phyloP scores from a whole-genome alignment of 2,113 vertebrate species.

The Paradisaea rubra region DNA sequence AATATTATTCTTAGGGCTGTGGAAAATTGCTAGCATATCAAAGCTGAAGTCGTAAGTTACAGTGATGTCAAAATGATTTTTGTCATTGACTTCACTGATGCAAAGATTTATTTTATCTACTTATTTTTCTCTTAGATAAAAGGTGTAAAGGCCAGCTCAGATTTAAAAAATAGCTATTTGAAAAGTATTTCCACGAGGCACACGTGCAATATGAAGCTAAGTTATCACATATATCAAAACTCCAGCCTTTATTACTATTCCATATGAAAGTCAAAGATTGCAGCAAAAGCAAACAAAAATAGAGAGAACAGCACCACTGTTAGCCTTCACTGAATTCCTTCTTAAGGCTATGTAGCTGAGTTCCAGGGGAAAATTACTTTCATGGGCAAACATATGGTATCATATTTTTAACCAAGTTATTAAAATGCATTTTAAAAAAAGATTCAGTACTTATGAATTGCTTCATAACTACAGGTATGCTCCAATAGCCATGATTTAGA shows the following conservation, averaged over 20 bases:
- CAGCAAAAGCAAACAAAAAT: conserved; percentile 20
- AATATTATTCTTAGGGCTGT: neutral
- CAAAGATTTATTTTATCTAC: neutral
- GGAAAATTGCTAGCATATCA: neutral
- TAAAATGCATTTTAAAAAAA: neutral
- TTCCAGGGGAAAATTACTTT: neutral
- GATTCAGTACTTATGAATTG: neutral
- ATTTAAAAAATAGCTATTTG: conserved; percentile 24
- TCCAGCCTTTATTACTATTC: neutral
- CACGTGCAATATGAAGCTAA: neutral
- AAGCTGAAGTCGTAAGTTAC: neutral
- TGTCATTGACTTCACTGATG: neutral
- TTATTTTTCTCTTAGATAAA: neutral
- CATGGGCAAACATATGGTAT: neutral
- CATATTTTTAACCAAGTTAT: neutral
- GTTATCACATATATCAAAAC: neutral
- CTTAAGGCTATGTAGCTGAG: neutral
- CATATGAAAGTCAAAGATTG: neutral
- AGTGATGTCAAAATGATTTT: neutral
- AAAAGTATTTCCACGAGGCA: conserved; percentile 10
- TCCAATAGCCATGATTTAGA: neutral
- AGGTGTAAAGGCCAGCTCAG: neutral
- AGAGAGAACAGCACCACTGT: neutral
- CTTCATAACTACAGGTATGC: neutral
- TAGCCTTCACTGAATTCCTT: neutral